Evolutionary conservation across 2,113 vertebrate genomes (phyloP).

Genomic region (Proteles cristata): DNA sequence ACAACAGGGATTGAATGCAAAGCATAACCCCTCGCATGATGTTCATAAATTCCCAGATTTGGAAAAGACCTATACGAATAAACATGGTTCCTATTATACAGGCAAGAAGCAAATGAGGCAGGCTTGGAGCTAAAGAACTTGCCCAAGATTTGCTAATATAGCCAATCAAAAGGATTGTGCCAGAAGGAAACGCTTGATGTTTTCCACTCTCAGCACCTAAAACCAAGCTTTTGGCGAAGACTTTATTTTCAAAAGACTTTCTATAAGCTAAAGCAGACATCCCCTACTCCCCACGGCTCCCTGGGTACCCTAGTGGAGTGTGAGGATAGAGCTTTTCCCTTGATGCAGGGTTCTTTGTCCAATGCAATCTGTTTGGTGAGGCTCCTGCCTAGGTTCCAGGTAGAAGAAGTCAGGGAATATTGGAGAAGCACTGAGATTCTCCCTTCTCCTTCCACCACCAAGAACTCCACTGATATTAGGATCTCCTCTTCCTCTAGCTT

Average conservation of each 20-base stretch:
- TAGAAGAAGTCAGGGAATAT: neutral
- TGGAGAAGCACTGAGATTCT: neutral
- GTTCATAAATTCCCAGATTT: neutral
- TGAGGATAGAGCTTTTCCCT: neutral
- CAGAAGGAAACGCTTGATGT: neutral
- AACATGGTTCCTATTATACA: too few relatives aligned
- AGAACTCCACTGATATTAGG: neutral
- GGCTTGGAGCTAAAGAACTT: neutral
- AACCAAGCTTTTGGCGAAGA: neutral
- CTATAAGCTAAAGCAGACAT: neutral
- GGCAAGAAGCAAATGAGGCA: neutral
- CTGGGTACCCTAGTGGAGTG: neutral
- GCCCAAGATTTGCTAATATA: neutral
- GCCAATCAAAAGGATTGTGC: neutral
- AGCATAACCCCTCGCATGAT: neutral
- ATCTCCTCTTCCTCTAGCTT: neutral
- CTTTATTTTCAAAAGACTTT: neutral
- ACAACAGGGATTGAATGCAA: neutral
- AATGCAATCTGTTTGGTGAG: neutral
- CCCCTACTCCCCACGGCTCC: neutral
- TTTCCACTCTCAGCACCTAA: neutral
- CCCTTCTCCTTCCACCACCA: neutral
- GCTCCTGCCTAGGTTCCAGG: neutral
- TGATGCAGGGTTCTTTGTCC: neutral
- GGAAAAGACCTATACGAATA: neutral